Conservation (phyloP, 30 jellyfish, hydroid and myxozoan genomes). For the Aurelia coerulea region DNA sequence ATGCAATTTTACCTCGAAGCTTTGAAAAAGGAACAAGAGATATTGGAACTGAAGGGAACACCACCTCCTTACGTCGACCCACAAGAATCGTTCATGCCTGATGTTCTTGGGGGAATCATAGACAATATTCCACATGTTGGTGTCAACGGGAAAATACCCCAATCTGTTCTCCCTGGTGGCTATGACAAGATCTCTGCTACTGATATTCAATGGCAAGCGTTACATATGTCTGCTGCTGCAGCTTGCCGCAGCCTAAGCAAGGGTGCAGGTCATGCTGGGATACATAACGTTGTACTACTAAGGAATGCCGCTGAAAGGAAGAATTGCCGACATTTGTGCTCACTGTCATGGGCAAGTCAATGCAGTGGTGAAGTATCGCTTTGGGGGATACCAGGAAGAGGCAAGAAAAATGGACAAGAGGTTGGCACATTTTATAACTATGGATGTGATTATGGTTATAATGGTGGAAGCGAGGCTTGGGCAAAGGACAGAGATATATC, state of each 20-base stretch:
- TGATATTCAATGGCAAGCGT: conserved; percentile 86
- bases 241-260: conserved; percentile 69
- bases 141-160: conserved; percentile 67
- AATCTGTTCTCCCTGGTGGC: conserved; percentile 76
- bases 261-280: conserved; percentile 70
- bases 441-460: conserved; percentile 79
- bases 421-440: conserved; percentile 72
- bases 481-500: conserved; percentile 34
- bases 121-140: conserved; percentile 70
- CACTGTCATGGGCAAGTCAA: conserved; percentile 69
- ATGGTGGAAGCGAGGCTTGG: conserved; percentile 85
- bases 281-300: conserved; percentile 72
- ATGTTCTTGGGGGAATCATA: conserved; percentile 49
- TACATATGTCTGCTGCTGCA: conserved; percentile 82
- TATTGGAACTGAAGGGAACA: neutral
- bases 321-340: conserved; percentile 72
- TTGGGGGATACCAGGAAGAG: conserved; percentile 86
- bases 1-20: conserved; percentile 40
- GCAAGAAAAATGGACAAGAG: conserved; percentile 77
- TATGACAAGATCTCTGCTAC: conserved; percentile 64
- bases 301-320: conserved; percentile 66
- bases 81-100: conserved; percentile 1
- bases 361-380: conserved; percentile 84
- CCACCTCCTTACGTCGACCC: conserved; percentile 22
- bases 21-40: conserved; percentile 35